Evolutionary conservation across 2,113 vertebrate genomes (phyloP).

Genomic region (Aptenodytes forsteri): DNA sequence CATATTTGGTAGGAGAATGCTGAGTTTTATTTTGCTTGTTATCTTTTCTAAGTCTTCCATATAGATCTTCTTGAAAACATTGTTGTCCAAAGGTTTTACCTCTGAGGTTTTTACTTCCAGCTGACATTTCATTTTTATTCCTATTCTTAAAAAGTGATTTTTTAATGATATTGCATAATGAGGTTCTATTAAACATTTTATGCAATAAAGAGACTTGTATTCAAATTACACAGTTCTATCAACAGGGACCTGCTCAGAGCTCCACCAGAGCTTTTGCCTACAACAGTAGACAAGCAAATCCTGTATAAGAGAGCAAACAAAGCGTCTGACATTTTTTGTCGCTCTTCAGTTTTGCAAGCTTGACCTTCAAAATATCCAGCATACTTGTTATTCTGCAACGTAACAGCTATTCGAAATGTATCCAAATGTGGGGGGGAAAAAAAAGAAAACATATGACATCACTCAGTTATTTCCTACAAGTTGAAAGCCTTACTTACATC

Average conservation of each 20-base stretch:
- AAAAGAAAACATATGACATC: fast-evolving
- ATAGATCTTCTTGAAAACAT: not conserved
- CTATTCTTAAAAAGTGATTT: not conserved
- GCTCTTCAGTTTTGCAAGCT: not conserved
- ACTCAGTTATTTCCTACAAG: no score
- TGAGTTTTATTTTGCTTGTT: not conserved
- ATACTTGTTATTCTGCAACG: not conserved
- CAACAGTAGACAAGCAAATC: not conserved
- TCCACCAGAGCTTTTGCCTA: not conserved
- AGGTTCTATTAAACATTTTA: not conserved
- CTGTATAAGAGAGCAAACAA: not conserved
- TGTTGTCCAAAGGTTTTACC: not conserved
- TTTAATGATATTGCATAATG: not conserved
- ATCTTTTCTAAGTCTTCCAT: not conserved
- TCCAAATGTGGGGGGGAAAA: fast-evolving
- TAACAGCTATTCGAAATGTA: not conserved
- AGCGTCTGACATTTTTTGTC: not conserved
- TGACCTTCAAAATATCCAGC: not conserved
- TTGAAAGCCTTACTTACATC: constrained; percentile 75
- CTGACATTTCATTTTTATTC: not conserved
- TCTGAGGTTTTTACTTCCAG: not conserved
- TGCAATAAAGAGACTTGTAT: not conserved
- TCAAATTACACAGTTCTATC: not conserved
- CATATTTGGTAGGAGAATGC: not conserved
- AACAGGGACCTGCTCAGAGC: not conserved